Conservation (phyloP, 1,140 invertebrate genomes). For the Neodiprion virginianus region DNA sequence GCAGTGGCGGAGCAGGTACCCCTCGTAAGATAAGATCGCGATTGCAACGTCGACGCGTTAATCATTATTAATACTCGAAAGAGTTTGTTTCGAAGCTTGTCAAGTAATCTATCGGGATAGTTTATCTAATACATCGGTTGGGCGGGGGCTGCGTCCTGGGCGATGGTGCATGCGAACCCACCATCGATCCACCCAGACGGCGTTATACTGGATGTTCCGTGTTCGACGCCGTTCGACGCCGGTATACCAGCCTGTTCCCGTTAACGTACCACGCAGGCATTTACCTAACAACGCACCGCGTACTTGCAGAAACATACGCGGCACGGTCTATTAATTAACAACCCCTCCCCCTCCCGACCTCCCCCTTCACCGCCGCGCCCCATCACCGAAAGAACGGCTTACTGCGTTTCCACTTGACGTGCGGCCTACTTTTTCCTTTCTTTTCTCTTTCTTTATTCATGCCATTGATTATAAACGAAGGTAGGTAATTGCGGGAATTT, state of each 20-base stretch:
- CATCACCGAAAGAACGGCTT: neutral
- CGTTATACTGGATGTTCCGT: conserved; percentile 7
- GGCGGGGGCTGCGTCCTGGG: conserved; percentile 18
- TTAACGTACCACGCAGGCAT: neutral
- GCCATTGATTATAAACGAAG: neutral
- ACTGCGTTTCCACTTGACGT: neutral
- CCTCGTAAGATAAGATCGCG: neutral
- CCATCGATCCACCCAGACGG: conserved; percentile 1
- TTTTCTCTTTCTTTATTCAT: neutral
- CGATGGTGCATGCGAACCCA: neutral
- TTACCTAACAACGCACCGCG: neutral
- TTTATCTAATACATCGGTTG: conserved; percentile 43
- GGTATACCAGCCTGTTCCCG: neutral
- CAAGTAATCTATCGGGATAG: conserved; percentile 52
- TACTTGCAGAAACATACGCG: conserved; percentile 7
- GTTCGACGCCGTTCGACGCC: neutral
- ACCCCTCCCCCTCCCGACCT: neutral
- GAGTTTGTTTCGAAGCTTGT: conserved; percentile 43
- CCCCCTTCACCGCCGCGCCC: too few relatives aligned
- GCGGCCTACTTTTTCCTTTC: neutral
- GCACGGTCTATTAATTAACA: conserved; percentile 8
- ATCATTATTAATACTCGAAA: conserved; percentile 57
- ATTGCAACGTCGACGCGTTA: conserved; percentile 37
- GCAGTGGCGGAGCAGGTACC: too few relatives aligned
- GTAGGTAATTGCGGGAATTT: too few relatives aligned